Percentiles rank a stretch among this genome's conserved stretches.
Conservation (phyloP, 2,888 invertebrate genomes). For the Leucophenga maculata region DNA sequence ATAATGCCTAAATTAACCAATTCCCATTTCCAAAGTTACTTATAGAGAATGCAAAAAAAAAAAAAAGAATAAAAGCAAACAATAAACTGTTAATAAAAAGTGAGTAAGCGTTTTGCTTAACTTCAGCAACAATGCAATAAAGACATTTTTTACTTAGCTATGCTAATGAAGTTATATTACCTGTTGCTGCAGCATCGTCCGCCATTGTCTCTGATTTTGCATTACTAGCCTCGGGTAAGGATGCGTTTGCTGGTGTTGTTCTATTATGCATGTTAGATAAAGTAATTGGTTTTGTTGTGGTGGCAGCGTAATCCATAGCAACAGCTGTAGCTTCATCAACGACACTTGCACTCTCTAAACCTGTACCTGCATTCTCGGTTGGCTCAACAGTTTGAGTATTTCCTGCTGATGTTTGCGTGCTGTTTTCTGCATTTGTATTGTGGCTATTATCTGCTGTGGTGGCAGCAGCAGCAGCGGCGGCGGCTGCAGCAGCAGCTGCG, state of each 20-base stretch:
- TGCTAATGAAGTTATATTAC: slow-evolving; percentile 15
- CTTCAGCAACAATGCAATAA: too few species aligned
- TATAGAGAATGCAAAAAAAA: too few species aligned
- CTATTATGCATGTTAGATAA: slow-evolving; percentile 20
- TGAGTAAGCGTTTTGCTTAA: too few species aligned
- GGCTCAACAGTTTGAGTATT: too few species aligned
- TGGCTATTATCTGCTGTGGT: slow-evolving; percentile 31
- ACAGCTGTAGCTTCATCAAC: not conserved
- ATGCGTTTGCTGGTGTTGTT: slow-evolving; percentile 10
- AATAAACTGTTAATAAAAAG: too few species aligned
- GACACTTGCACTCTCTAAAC: too few species aligned
- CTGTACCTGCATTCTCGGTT: too few species aligned
- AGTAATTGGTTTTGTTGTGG: slow-evolving; percentile 27
- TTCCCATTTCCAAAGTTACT: too few species aligned
- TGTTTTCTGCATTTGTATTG: slow-evolving; percentile 21
- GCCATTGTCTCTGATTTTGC: not conserved
- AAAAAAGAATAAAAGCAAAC: too few species aligned
- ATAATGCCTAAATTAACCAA: too few species aligned
- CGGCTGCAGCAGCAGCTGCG: slow-evolving; percentile 38
- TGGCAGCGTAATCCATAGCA: slow-evolving; percentile 17
- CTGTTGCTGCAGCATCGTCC: slow-evolving; percentile 13
- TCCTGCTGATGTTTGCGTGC: slow-evolving; percentile 14
- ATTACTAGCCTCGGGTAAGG: slow-evolving; percentile 18
- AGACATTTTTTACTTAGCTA: too few species aligned
- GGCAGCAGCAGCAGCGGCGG: slow-evolving; percentile 36